A percentile compares a stretch with the other conserved stretches of the same genome.
Evolutionary conservation across 2,888 invertebrate genomes (phyloP).

Genomic region (Epistrophella euchroma): DNA sequence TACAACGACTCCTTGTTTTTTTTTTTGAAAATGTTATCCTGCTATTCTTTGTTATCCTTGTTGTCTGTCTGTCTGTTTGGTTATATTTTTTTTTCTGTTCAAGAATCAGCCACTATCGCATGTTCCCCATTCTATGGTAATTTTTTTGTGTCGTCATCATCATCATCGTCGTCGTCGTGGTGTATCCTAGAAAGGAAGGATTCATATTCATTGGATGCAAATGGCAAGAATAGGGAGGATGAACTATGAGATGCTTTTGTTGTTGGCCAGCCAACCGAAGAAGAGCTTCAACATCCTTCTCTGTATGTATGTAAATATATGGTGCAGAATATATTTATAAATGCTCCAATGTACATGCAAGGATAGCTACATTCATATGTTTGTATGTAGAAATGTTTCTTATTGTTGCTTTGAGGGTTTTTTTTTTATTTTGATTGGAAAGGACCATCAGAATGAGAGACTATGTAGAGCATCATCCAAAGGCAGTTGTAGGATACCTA

Average conservation of each 20-base stretch:
- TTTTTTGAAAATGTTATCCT: constrained; percentile 46
- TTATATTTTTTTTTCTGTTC: constrained; percentile 16
- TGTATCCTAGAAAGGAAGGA: constrained; percentile 70
- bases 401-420: background rate
- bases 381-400: constrained; percentile 2
- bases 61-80: constrained; percentile 57
- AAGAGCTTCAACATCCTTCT: constrained; percentile 46
- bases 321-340: background rate
- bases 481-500: constrained; percentile 13
- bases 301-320: background rate
- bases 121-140: constrained; percentile 59
- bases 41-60: constrained; percentile 68
- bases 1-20: constrained; percentile 57
- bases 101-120: constrained; percentile 60
- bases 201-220: constrained; percentile 74
- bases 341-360: background rate
- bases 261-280: constrained; percentile 72
- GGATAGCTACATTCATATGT: background rate
- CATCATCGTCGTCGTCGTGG: constrained; percentile 53
- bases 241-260: constrained; percentile 57
- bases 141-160: constrained; percentile 57
- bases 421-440: constrained; percentile 60
- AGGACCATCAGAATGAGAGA: constrained; percentile 39
- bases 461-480: constrained; percentile 14
- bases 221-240: constrained; percentile 37